Percentiles rank a stretch among this genome's conserved stretches.
Evolutionary conservation across 2,797 vertebrate species (phyloP).

Genomic region (Scleropages formosus): DNA sequence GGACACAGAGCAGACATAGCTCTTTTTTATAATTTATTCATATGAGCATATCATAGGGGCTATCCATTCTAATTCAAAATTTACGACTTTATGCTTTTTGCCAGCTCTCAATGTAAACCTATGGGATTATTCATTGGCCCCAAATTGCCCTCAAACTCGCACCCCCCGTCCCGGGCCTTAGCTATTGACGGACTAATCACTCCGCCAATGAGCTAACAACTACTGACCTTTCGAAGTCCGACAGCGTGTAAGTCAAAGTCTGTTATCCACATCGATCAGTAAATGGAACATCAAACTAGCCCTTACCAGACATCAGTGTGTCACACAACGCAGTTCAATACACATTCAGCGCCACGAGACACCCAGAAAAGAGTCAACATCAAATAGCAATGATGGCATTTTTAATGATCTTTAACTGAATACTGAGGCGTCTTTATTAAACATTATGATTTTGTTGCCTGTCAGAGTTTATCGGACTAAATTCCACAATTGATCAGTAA

Average conservation of each 20-base stretch:
- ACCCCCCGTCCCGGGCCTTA: conserved; percentile 66
- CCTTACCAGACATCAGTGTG: conserved; percentile 83
- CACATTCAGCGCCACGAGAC: conserved; percentile 83
- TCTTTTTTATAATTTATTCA: conserved; percentile 43
- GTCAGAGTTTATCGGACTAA: not conserved
- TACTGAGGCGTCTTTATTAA: not conserved
- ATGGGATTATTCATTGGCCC: not conserved
- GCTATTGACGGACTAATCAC: conserved; percentile 98
- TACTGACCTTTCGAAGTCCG: conserved; percentile 88
- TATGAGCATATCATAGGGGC: conserved; percentile 30
- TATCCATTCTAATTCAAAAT: conserved; percentile 26
- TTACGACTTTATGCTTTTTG: conserved; percentile 14
- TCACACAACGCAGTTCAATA: conserved; percentile 75
- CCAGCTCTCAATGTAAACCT: not conserved
- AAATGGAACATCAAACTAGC: conserved; percentile 93
- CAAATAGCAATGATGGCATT: conserved; percentile 47
- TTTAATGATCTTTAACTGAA: conserved; percentile 30
- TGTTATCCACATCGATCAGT: conserved; percentile 89
- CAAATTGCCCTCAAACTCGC: not conserved
- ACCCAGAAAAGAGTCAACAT: conserved; percentile 71
- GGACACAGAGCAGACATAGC: conserved; percentile 21
- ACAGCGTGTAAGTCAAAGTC: conserved; percentile 82
- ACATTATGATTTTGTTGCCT: not conserved
- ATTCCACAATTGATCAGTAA: not conserved
- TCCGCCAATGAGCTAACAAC: conserved; percentile 96